Base-by-base conservation (phyloP, 2,888 invertebrate genomes). In the Philhelius pedissequus region DNA sequence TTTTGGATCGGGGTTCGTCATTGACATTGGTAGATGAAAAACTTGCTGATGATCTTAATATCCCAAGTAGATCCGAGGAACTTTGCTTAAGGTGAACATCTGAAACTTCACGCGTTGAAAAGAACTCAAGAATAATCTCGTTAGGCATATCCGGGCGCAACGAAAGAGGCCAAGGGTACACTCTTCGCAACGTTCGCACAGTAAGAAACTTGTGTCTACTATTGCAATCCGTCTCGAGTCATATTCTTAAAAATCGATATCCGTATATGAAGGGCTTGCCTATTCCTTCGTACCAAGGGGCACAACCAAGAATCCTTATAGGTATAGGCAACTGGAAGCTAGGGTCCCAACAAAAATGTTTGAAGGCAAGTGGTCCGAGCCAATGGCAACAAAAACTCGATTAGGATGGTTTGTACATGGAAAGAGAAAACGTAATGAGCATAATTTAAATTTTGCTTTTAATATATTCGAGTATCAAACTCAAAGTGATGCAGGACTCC, bases 231-330 rank as follows among this genome's bases (percentile, higher is more conserved):
- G 30, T 30, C 6, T 30, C 74, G n/a, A 52, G 30, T 30, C 30
- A 30, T 25, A 76, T 76, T 20, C 27, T 76, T 7, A 3, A 30
- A 30, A 30, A 76, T 68, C 22, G 76, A 50, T 4, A 3, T 52
- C 52, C 52, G 30, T 52, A 52, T 30, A 15, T 52, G 30, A 15
- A 27, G 1, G 27, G 30, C 4, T 15, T 52, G 15, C 52, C 52
- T 30, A n/a, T 32, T 48, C 45, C 32, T 32, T 25, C 68, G 25
- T 74, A 64, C 11, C 25, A 27, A 4, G 11, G 11, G 4, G 64
- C 64, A 32, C 48, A 35, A 6, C 54, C 74, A 20, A 52, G 30
- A 25, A 76, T 76, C 27, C 38, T 76, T n/a, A 76, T 68, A 15
- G 76, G 58, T 2, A 27, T 68, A 22, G 69, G 38, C 3, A 45